Evolutionary conservation across 2,797 vertebrate species (phyloP), one percentile per base, ranked within the genome.

Genomic region (Parotocinclus haroldoi): DNA sequence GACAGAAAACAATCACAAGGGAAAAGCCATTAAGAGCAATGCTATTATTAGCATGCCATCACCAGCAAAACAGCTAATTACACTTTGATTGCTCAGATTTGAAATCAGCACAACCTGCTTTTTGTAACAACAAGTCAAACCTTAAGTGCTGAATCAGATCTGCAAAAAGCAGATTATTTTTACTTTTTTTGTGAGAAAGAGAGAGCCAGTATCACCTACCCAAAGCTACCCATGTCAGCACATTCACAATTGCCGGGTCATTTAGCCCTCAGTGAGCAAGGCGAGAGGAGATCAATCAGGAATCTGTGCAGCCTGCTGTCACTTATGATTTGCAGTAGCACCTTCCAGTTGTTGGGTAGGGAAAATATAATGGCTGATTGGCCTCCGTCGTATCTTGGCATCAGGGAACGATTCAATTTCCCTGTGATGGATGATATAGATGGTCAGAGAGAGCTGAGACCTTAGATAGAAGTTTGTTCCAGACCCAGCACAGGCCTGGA

Each of bases 341-440:
- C 74, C 62, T 64, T 85, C 83, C 86, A 87, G 81, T 82, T 87
- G 81, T 80, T 86, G 77, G 78, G 74, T 75, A 55, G 50, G 48
- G 37, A 46, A 72, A 69, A 77, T 69, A 75, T 63, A 71, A 83
- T 83, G 77, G 81, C 76, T 85, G 82, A 86, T 83, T 82, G 84
- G 80, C 76, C 73, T 50, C 72, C 57, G 66, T 78, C 73, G 81
- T 79, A 78, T 87, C 81, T 84, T 82, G 84, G 83, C 84, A 81
- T 57, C 53, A 40, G 75, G 81, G 80, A 89, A 86, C 82, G 84
- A 85, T 87, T 88, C 81, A 85, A 85, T 88, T 87, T 87, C 73
- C 75, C 48, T 7, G 19, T 87, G 86, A 91, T 87, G 81, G 84
- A 89, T 79, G 83, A 13, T 14, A 13, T n/a, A 48, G 10, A 48